phyloP scores from a whole-genome alignment of 2,888 invertebrate genomes.

The Eubasilissa splendida region DNA sequence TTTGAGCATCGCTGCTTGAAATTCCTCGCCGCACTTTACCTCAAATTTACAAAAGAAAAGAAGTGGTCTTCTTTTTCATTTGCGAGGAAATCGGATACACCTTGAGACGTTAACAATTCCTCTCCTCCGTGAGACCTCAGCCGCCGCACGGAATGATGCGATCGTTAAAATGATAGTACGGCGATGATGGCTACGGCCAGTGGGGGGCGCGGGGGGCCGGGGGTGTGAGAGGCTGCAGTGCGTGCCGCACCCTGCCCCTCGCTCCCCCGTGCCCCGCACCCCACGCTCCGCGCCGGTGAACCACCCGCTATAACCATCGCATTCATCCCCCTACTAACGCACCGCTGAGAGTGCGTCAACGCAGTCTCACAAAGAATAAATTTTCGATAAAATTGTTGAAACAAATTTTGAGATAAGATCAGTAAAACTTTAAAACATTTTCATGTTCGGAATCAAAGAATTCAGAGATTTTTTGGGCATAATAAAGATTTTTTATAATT shows the following conservation, averaged over 20 bases:
- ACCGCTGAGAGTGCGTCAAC: conserved; percentile 41
- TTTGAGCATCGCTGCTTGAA: neutral
- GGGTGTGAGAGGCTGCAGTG: conserved; percentile 61
- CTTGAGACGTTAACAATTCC: conserved; percentile 40
- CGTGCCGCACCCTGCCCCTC: conserved; percentile 55
- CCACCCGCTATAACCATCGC: conserved; percentile 49
- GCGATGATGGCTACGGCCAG: conserved; percentile 59
- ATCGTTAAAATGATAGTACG: conserved; percentile 58
- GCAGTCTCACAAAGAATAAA: neutral
- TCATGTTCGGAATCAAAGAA: no score
- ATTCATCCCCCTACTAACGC: conserved; percentile 52
- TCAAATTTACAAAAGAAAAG: conserved; percentile 26
- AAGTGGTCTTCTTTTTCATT: conserved; percentile 26
- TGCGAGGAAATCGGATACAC: conserved; percentile 16
- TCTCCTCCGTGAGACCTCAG: conserved; percentile 6
- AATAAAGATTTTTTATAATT: no score
- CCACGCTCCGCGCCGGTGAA: conserved; percentile 25
- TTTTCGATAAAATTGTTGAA: no score
- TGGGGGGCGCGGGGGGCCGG: conserved; percentile 60
- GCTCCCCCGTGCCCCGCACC: conserved; percentile 31
- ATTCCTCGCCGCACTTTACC: conserved; percentile 3
- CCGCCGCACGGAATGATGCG: conserved; percentile 50
- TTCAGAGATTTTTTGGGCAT: no score
- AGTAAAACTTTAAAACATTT: no score
- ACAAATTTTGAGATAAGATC: no score